A percentile compares a stretch with the other conserved stretches of the same genome.
phyloP scores from a whole-genome alignment of 1,140 invertebrate genomes.

The Pachypeltis micranthus region DNA sequence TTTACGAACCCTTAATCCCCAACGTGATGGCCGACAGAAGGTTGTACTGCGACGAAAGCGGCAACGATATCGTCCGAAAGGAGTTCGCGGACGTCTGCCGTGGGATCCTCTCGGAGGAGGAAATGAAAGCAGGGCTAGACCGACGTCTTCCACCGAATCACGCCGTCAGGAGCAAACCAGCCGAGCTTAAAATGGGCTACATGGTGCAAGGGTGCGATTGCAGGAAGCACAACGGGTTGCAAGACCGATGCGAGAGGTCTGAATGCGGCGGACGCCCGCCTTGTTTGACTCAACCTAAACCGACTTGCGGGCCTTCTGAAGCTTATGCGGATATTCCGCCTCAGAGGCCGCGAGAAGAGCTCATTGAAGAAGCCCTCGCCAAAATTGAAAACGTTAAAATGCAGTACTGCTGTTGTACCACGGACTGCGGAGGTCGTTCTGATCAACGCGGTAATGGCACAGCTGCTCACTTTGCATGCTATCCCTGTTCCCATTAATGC shows the following conservation, averaged over 20 bases:
- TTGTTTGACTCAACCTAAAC: slow-evolving; percentile 9
- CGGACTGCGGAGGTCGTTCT: neutral
- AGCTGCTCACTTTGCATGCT: neutral
- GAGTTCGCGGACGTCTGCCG: neutral
- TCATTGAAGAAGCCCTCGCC: neutral
- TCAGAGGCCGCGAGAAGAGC: neutral
- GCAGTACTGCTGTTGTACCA: slow-evolving; percentile 14
- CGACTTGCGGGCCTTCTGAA: slow-evolving; percentile 9
- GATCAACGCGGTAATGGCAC: neutral
- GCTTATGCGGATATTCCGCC: neutral
- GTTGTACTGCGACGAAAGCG: neutral
- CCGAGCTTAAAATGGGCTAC: slow-evolving; percentile 3
- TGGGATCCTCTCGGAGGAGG: neutral
- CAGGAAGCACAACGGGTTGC: slow-evolving; percentile 13
- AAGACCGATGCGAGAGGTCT: slow-evolving; percentile 10
- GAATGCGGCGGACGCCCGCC: neutral
- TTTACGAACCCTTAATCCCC: neutral
- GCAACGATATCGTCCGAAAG: neutral
- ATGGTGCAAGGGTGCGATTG: slow-evolving; percentile 14
- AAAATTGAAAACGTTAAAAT: neutral
- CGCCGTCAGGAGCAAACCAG: neutral
- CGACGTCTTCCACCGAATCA: neutral
- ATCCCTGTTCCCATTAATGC: neutral
- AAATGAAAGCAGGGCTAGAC: neutral
- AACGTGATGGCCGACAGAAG: slow-evolving; percentile 2